Conservation (phyloP, 1,140 invertebrate genomes). For the Macrobrachium rosenbergii region DNA sequence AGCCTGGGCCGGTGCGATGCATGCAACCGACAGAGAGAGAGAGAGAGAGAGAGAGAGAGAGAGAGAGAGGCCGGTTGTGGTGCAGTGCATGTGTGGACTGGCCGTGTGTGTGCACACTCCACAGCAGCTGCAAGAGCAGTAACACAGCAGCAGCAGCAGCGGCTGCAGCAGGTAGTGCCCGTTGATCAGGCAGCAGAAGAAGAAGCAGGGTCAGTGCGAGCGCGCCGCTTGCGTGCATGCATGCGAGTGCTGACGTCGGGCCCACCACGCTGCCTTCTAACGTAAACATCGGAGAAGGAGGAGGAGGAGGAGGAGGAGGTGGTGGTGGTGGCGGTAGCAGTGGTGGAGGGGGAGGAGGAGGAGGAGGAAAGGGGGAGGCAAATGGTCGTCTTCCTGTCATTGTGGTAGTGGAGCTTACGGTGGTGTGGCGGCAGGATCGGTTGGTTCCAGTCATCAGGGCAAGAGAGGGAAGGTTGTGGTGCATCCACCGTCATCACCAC, state of each 20-base stretch:
- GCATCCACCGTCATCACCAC: too few relatives aligned
- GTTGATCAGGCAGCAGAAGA: background rate
- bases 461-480: too few relatives aligned
- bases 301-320: too few relatives aligned
- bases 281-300: conserved; percentile 53
- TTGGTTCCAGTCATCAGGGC: conserved; percentile 27
- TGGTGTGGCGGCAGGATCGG: conserved; percentile 39
- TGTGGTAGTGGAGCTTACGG: conserved; percentile 61
- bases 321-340: too few relatives aligned
- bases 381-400: conserved; percentile 63
- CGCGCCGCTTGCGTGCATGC: conserved; percentile 54
- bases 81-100: conserved; percentile 63
- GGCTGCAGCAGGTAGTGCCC: background rate
- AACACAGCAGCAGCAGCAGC: conserved; percentile 10
- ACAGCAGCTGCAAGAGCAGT: conserved; percentile 39
- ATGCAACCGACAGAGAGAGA: conserved; percentile 33
- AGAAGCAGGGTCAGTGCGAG: conserved; percentile 30
- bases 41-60: too few relatives aligned
- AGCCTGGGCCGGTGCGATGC: conserved; percentile 59
- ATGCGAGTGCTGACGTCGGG: conserved; percentile 43
- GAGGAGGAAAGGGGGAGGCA: conserved; percentile 10
- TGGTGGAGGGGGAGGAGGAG: too few relatives aligned
- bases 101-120: conserved; percentile 58
- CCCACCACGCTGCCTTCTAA: conserved; percentile 59
- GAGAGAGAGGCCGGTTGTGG: conserved; percentile 37